These are phyloP conservation scores for Stenopsyche tienmushanensis DNA, from an alignment of 1,140 invertebrate genomes.

Conservation along the genomic window DNA sequence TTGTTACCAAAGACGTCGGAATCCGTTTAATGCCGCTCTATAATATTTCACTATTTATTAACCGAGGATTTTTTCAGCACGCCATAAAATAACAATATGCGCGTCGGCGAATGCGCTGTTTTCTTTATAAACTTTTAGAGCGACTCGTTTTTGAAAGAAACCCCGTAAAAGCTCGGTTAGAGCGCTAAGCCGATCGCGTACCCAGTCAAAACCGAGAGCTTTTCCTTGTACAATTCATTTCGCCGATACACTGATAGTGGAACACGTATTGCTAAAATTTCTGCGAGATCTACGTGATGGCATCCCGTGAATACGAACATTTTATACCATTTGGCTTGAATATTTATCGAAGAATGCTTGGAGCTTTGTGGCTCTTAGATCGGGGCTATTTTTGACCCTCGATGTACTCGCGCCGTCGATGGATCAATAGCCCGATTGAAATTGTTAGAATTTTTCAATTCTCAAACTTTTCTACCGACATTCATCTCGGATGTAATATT, in stretches of 20 bases:
- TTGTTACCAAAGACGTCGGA: no score
- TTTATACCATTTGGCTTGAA: neutral
- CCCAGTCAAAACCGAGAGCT: conserved; percentile 23
- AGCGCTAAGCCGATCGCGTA: conserved; percentile 16
- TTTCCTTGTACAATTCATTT: conserved; percentile 26
- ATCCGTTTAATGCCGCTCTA: no score
- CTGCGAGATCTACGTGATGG: neutral
- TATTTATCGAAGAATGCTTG: no score
- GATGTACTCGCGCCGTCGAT: no score
- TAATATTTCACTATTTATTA: neutral
- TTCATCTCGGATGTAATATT: no score
- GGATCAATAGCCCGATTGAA: no score
- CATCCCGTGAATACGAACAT: neutral
- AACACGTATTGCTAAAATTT: conserved; percentile 13
- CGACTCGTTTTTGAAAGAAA: conserved; percentile 2
- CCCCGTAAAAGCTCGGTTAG: neutral
- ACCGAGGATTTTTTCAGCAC: neutral
- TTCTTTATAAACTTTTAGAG: conserved; percentile 16
- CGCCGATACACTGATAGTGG: conserved; percentile 6
- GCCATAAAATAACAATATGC: neutral
- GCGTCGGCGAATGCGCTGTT: conserved; percentile 1
- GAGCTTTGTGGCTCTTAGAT: no score
- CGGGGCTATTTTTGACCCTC: no score
- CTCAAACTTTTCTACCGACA: no score
- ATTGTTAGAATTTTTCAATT: no score